A percentile compares a stretch with the other conserved stretches of the same genome.
Conservation (phyloP, 2,113 vertebrate genomes). For the Siniperca chuatsi region DNA sequence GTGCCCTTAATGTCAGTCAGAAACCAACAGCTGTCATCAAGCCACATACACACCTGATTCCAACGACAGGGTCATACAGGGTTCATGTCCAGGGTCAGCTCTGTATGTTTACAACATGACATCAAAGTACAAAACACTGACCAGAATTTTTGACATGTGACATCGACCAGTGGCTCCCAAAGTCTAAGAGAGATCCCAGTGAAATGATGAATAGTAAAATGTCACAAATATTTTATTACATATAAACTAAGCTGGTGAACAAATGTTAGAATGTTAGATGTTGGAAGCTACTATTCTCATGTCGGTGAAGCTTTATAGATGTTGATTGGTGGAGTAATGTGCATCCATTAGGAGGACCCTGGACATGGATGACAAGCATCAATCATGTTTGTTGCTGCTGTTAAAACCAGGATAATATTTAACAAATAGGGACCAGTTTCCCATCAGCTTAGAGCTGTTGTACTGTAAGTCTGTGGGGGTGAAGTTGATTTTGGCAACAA, state of each 20-base stretch:
- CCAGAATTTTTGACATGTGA: slow-evolving; percentile 6
- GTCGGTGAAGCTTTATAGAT: slow-evolving; percentile 2
- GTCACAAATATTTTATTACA: slow-evolving; percentile 3
- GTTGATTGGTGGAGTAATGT: slow-evolving; percentile 2
- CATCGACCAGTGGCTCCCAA: neutral
- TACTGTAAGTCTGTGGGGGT: slow-evolving; percentile 30
- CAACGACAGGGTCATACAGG: slow-evolving; percentile 45
- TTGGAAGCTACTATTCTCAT: slow-evolving; percentile 51
- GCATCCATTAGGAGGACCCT: neutral
- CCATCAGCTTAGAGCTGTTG: slow-evolving; percentile 19
- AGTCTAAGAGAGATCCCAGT: neutral
- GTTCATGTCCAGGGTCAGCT: slow-evolving; percentile 43
- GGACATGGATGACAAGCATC: slow-evolving; percentile 25
- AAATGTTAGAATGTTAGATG: too few species aligned
- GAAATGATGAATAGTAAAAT: neutral
- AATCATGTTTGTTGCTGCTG: slow-evolving; percentile 38
- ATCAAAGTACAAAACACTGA: slow-evolving; percentile 31
- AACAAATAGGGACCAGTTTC: slow-evolving; percentile 36
- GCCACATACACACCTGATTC: slow-evolving; percentile 42
- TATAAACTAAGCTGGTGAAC: slow-evolving; percentile 15
- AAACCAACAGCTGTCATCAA: slow-evolving; percentile 63
- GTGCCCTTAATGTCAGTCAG: slow-evolving; percentile 74
- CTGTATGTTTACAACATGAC: slow-evolving; percentile 21
- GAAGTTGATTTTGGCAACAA: slow-evolving; percentile 43
- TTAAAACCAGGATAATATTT: slow-evolving; percentile 49